These are phyloP conservation scores for Drosophila quinaria DNA, from an alignment of 2,888 invertebrate genomes.

Conservation along the genomic window DNA sequence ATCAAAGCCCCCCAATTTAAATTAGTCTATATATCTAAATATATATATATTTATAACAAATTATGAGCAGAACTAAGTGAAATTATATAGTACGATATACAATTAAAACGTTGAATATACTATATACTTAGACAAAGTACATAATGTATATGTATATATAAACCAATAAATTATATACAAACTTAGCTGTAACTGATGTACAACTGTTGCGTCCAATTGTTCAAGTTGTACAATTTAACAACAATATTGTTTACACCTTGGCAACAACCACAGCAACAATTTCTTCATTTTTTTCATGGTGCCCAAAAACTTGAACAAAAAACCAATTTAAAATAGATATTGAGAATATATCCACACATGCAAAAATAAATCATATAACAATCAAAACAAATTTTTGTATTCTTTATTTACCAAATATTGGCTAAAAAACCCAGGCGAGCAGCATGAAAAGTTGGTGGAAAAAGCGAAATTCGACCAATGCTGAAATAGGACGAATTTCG, in stretches of 20 bases:
- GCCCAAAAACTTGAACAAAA: slow-evolving; percentile 18
- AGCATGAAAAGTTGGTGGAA: background rate
- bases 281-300: slow-evolving; percentile 11
- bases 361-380: slow-evolving; percentile 35
- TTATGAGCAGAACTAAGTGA: slow-evolving; percentile 21
- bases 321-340: slow-evolving; percentile 6
- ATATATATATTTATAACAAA: slow-evolving; percentile 17
- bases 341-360: slow-evolving; percentile 19
- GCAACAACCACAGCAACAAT: slow-evolving; percentile 8
- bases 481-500: background rate
- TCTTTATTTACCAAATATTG: background rate
- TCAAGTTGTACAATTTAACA: slow-evolving; percentile 20
- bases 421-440: background rate
- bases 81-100: slow-evolving; percentile 28
- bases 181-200: slow-evolving; percentile 28
- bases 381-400: slow-evolving; percentile 3
- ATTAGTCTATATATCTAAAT: slow-evolving; percentile 14
- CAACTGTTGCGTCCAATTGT: slow-evolving; percentile 46
- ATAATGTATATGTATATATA: slow-evolving; percentile 21
- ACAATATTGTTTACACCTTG: slow-evolving; percentile 6
- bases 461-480: background rate
- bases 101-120: slow-evolving; percentile 21
- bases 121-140: slow-evolving; percentile 15
- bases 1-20: slow-evolving; percentile 24
- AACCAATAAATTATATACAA: slow-evolving; percentile 21